Conservation (phyloP, 53 echinoderm and acorn worm species). For the Zoroaster sp. region DNA sequence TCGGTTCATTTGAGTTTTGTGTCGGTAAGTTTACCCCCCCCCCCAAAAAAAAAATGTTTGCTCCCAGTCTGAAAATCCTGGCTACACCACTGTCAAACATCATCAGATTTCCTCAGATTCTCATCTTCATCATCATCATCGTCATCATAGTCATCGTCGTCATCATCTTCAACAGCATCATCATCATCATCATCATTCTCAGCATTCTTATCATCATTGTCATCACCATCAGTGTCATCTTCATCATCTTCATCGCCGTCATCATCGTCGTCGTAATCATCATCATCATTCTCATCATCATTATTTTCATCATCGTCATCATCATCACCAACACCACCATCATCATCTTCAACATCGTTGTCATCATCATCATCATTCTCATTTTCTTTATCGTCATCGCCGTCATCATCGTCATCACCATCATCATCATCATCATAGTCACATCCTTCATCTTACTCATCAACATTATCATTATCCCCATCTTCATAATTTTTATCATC, state of each 20-base stretch:
- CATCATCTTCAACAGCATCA: neutral
- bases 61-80: no score
- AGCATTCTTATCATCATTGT: neutral
- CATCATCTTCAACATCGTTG: neutral
- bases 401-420: neutral
- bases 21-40: no score
- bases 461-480: neutral
- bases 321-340: neutral
- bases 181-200: neutral
- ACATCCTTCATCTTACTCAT: neutral
- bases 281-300: no score
- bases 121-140: neutral
- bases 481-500: neutral
- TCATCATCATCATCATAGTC: neutral
- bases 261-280: no score
- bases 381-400: neutral
- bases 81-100: no score
- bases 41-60: no score
- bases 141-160: no score
- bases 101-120: neutral
- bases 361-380: neutral
- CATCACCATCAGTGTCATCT: no score
- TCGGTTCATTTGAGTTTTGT: no score
- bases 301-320: no score
- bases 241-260: neutral